phyloP scores from a whole-genome alignment of 2,113 vertebrate species.

The Orthonyx spaldingii region DNA sequence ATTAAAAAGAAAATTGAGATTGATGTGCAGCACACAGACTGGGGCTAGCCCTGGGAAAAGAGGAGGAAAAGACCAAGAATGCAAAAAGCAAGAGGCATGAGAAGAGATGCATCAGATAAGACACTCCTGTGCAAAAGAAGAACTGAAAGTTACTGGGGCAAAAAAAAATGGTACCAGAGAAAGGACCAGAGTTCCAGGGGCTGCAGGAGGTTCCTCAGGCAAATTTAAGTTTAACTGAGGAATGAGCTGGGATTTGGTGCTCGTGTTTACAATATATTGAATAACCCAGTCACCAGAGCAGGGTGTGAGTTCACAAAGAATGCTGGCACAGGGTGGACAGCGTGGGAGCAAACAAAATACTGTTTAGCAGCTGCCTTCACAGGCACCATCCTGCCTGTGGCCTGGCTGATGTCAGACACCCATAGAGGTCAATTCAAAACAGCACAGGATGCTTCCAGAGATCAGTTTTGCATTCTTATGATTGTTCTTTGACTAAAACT shows the following conservation, averaged over 20 bases:
- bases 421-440: background rate
- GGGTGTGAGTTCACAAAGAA: background rate
- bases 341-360: background rate
- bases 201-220: background rate
- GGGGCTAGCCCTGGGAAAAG: background rate
- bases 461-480: background rate
- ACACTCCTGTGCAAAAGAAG: background rate
- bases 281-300: background rate
- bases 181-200: background rate
- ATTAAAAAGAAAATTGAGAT: background rate
- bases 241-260: background rate
- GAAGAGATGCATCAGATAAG: background rate
- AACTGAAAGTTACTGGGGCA: background rate
- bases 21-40: background rate
- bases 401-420: background rate
- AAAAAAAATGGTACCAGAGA: background rate
- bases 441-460: background rate
- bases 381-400: background rate
- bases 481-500: background rate
- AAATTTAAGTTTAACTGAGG: background rate
- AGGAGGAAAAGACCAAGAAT: background rate
- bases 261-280: background rate
- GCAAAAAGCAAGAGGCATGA: background rate
- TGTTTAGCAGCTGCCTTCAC: background rate
- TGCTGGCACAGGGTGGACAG: rapidly evolving